Conservation (phyloP, 2,888 invertebrate genomes). For the Biston betularia region DNA sequence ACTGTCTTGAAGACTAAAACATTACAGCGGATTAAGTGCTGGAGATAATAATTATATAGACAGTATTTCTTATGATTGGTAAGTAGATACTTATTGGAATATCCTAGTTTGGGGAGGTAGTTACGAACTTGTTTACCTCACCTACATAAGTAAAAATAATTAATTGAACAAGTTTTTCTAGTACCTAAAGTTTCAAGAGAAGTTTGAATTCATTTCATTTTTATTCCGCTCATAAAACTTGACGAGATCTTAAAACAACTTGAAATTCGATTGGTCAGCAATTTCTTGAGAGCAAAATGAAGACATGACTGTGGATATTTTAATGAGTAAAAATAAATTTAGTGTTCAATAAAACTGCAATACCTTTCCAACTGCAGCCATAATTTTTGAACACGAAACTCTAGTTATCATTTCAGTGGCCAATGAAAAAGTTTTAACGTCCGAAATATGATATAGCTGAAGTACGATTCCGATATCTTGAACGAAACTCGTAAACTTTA, state of each 20-base stretch:
- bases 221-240: slow-evolving; percentile 4
- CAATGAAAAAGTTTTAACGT: slow-evolving; percentile 76
- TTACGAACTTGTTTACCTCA: too few relatives aligned
- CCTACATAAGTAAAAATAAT: background rate
- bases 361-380: slow-evolving; percentile 41
- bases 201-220: slow-evolving; percentile 4
- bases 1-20: slow-evolving; percentile 3
- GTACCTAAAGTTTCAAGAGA: background rate
- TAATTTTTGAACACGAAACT: slow-evolving; percentile 54
- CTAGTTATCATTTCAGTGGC: slow-evolving; percentile 62
- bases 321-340: slow-evolving; percentile 13
- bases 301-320: slow-evolving; percentile 11
- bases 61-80: too few relatives aligned
- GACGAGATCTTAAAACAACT: slow-evolving; percentile 11
- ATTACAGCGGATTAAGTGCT: background rate
- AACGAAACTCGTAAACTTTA: slow-evolving; percentile 41
- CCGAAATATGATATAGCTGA: slow-evolving; percentile 58
- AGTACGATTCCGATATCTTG: slow-evolving; percentile 58
- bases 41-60: background rate
- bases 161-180: background rate
- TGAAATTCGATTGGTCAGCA: slow-evolving; percentile 12
- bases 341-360: slow-evolving; percentile 43
- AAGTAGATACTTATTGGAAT: too few relatives aligned
- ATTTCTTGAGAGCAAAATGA: slow-evolving; percentile 11
- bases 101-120: too few relatives aligned